phyloP scores from a whole-genome alignment of 2,888 invertebrate species.

The Slavum lentiscoides region DNA sequence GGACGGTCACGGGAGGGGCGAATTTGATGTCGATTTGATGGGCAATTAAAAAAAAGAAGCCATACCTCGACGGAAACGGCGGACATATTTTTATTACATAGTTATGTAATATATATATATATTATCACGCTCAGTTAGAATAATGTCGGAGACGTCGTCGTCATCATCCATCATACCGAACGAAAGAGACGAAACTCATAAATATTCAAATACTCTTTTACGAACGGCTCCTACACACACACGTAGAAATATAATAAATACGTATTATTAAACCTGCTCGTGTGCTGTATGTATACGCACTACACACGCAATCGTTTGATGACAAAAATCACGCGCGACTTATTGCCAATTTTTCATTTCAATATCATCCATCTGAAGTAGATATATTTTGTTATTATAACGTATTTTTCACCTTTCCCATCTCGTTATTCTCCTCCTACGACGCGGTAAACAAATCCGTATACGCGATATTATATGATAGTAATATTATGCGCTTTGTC shows the following conservation, averaged over 20 bases:
- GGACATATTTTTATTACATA: too few relatives aligned
- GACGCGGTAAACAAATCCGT: background rate
- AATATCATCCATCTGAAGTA: slow-evolving; percentile 1
- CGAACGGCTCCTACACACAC: slow-evolving; percentile 16
- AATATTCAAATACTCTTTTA: slow-evolving; percentile 48
- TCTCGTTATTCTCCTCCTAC: background rate
- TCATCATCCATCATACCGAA: slow-evolving; percentile 47
- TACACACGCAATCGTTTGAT: background rate
- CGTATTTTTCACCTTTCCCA: background rate
- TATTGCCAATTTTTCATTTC: slow-evolving; percentile 38
- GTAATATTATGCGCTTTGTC: background rate
- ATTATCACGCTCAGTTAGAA: too few relatives aligned
- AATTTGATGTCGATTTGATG: too few relatives aligned
- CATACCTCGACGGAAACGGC: too few relatives aligned
- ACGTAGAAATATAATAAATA: too few relatives aligned
- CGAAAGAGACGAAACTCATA: slow-evolving; percentile 41
- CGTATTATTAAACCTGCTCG: slow-evolving; percentile 11
- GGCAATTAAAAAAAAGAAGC: too few relatives aligned
- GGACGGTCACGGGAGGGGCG: too few relatives aligned
- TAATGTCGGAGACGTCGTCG: background rate
- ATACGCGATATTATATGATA: background rate
- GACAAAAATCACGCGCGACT: slow-evolving; percentile 23
- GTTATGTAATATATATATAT: too few relatives aligned
- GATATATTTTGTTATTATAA: slow-evolving; percentile 4
- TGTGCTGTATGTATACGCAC: background rate